Base-by-base conservation (phyloP, 2,113 vertebrate species). In the Leptosomus discolor region DNA sequence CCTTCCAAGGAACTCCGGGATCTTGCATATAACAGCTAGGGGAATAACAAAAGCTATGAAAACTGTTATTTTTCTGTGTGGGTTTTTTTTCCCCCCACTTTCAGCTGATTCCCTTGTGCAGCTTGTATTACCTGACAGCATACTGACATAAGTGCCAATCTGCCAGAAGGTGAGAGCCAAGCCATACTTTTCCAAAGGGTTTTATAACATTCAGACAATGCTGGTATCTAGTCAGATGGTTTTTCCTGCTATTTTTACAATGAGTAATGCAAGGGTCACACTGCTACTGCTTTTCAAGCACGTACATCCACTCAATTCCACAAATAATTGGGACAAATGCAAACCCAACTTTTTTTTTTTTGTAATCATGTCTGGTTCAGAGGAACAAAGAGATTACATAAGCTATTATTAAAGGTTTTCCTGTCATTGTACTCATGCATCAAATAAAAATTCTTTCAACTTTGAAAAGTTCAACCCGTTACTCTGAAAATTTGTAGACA, bases 291-390 rank as follows among this genome's bases (percentile, higher is more conserved):
- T 94, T 83, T 85, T 93, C 46, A 67, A 75, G 37, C 16, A 23
- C 1, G 0, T 46, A 45, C 61, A 51, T 86, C 41, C 32, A 43
- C n/a, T 53, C n/a, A 41, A 18, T 63, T 57, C 65, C 74, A 88
- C 53, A 56, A 51, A 53, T 65, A 90, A 75, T 32, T 46, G 29
- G 50, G 78, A 64, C 48, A 85, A 94, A 83, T 10, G 10, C 4
- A 10, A 63, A 85, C 5, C 16, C 18, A 81, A 45, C 4, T 8
- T 39, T 22, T 37, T 5, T 45, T 73, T 37, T 71, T 73, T 29
- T 76, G 37, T 16, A 94, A 27, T 61, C 2, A 0, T 34, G 7
- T 48, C 75, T 1, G 0, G 30, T 57, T 82, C 4, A 2, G 78
- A 45, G 22, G 26, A 67, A 75, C 30, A 77, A 87, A 53, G 7